Conservation (phyloP, 2,888 invertebrate species). For the Embidobia sp. region DNA sequence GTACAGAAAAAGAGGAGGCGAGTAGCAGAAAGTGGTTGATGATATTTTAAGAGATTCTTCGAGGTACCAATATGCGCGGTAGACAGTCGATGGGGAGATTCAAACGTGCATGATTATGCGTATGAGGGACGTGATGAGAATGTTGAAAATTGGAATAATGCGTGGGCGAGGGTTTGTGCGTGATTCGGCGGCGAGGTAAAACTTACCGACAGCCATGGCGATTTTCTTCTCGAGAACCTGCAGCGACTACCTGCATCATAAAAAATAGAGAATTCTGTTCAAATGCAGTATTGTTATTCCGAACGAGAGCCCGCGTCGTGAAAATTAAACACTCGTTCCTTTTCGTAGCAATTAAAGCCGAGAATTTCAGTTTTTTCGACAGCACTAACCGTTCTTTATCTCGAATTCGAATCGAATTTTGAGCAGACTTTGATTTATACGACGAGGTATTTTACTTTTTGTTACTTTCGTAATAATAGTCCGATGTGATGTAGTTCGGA, state of each 20-base stretch:
- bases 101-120: constrained; percentile 72
- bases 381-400: too few relatives aligned
- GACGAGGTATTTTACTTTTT: constrained; percentile 13
- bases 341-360: not conserved
- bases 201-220: constrained; percentile 75
- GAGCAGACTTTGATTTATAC: too few relatives aligned
- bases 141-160: constrained; percentile 66
- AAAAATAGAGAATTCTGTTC: constrained; percentile 57
- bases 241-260: constrained; percentile 65
- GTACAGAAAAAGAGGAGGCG: constrained; percentile 20
- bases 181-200: constrained; percentile 61
- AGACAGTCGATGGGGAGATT: constrained; percentile 63
- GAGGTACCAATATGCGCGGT: constrained; percentile 65
- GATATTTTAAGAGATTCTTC: constrained; percentile 58
- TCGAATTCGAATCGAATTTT: too few relatives aligned
- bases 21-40: constrained; percentile 42
- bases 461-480: constrained; percentile 27
- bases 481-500: constrained; percentile 37
- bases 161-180: constrained; percentile 60
- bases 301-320: constrained; percentile 19
- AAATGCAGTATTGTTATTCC: constrained; percentile 53
- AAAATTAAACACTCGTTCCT: constrained; percentile 43
- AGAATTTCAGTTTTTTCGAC: too few relatives aligned
- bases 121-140: constrained; percentile 68
- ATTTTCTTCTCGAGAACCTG: constrained; percentile 62